phyloP scores from a whole-genome alignment of 2,113 vertebrate genomes.

The Onychostruthus taczanowskii region DNA sequence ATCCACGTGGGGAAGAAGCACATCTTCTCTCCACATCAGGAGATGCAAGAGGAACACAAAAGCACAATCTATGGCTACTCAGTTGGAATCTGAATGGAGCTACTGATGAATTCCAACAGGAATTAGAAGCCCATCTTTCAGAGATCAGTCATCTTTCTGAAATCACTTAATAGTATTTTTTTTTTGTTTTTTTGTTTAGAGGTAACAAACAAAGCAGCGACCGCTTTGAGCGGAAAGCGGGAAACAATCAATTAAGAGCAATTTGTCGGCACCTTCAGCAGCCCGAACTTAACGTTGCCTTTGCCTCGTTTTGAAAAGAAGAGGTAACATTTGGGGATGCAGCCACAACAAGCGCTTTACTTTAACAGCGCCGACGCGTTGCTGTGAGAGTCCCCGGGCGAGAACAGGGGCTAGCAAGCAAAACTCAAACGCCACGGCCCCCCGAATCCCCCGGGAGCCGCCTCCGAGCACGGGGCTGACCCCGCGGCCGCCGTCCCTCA shows the following conservation, averaged over 20 bases:
- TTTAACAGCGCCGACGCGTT: not conserved
- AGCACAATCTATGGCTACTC: not conserved
- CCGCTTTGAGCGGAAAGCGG: fast-evolving
- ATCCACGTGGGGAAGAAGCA: not conserved
- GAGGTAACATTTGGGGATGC: fast-evolving
- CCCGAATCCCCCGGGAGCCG: too few relatives aligned
- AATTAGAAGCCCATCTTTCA: not conserved
- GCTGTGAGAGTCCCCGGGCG: not conserved
- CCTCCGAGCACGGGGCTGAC: not conserved
- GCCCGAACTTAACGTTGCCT: too few relatives aligned
- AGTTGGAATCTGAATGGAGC: not conserved
- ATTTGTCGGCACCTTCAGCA: not conserved
- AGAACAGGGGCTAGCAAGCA: too few relatives aligned
- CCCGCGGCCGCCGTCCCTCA: not conserved
- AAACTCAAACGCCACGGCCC: not conserved
- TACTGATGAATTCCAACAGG: not conserved
- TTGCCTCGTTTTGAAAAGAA: not conserved
- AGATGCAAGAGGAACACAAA: not conserved
- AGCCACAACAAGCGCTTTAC: fast-evolving
- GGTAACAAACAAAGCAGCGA: not conserved
- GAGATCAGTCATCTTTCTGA: not conserved
- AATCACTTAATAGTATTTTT: not conserved
- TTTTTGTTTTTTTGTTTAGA: not conserved
- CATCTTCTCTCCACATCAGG: not conserved
- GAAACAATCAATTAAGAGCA: not conserved